phyloP scores from a whole-genome alignment of 1,140 invertebrate genomes.

The Macrosteles quadrilineatus region DNA sequence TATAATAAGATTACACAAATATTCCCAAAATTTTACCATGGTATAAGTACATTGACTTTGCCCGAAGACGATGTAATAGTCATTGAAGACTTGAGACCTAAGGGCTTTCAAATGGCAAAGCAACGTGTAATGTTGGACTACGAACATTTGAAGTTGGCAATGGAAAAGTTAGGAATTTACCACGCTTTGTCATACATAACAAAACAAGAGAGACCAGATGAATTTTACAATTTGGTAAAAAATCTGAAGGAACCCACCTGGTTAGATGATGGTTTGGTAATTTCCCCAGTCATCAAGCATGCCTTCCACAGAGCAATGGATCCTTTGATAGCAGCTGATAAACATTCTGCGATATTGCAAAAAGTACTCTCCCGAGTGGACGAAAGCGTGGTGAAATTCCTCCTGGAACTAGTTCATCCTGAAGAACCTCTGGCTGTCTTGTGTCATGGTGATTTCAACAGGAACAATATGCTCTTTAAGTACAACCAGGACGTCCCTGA shows the following conservation, averaged over 20 bases:
- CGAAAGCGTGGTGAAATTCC: background rate
- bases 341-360: background rate
- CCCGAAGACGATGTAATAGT: slow-evolving; percentile 41
- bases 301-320: slow-evolving; percentile 16
- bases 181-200: slow-evolving; percentile 49
- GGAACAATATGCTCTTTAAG: slow-evolving; percentile 58
- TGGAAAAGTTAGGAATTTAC: slow-evolving; percentile 48
- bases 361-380: background rate
- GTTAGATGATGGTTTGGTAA: background rate
- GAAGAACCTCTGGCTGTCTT: slow-evolving; percentile 51
- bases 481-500: slow-evolving; percentile 40
- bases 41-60: background rate
- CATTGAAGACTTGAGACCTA: slow-evolving; percentile 44
- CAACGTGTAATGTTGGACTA: slow-evolving; percentile 35
- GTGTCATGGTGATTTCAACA: slow-evolving; percentile 59
- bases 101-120: slow-evolving; percentile 30
- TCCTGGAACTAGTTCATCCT: background rate
- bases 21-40: slow-evolving; percentile 36
- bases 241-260: slow-evolving; percentile 39
- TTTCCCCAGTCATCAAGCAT: background rate
- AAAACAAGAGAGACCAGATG: slow-evolving; percentile 43
- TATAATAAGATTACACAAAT: background rate
- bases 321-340: background rate
- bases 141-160: slow-evolving; percentile 44
- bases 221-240: slow-evolving; percentile 44